Base-by-base conservation (phyloP, 1,140 invertebrate species). In the Apis laboriosa region DNA sequence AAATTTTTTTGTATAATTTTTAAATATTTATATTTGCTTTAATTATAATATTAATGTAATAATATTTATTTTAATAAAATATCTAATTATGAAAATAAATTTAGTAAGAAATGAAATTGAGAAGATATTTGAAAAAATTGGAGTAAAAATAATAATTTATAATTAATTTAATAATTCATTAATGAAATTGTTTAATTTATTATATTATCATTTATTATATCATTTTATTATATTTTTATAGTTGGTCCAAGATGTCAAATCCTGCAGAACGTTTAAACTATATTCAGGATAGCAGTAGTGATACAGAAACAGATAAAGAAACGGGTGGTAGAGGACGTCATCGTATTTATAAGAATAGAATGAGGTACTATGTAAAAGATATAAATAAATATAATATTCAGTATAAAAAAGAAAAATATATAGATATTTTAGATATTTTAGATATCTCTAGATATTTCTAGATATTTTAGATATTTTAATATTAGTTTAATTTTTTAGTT, bases 281-380 rank as follows among this genome's bases (percentile, higher is more conserved):
- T 91, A 90, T 95, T 84, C 93, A 96, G 90, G 96, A 96, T 84
- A 96, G 96, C 61, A 96, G 96, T 92, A 96, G 96, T 89, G 96
- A 96, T 89, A 96, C 95, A n/a, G 96, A 97, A 78, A 94, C 93
- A 90, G 96, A 97, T 89, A 95, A 95, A 84, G 96, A 96, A 86
- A 92, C 94, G 28, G 95, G 96, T 92, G 95, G 96, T 87, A 93
- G 95, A 80, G 94, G 95, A 86, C 93, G 96, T 84, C 84, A 91
- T 81, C 94, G 95, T 85, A 95, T 96, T 76, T 96, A 95, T 77
- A 96, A 96, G 89, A 96, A 96, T 91, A 95, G 96, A 89, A 93
- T 95, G 86, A 96, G 96, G 95, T 96, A 89, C 91, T 84, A 80
- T 72, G 43, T 53, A 34, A 56, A 28, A 58, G 19, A 77, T 60